phyloP scores from a whole-genome alignment of 2,797 vertebrate genomes.

The Podarcis siculus region DNA sequence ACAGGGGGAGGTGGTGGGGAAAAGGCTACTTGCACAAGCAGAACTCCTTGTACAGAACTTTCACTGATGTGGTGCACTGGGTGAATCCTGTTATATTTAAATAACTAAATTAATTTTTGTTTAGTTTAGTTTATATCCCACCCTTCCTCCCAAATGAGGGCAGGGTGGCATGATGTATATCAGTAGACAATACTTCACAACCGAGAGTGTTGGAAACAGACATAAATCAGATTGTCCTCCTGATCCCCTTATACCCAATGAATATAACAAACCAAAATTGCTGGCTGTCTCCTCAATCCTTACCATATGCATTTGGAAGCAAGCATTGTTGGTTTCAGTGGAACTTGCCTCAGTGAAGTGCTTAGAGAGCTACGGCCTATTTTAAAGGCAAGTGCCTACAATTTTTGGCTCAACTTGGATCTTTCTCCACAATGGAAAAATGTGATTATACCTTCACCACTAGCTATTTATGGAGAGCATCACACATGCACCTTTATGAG shows the following conservation, averaged over 20 bases:
- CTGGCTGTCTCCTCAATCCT: neutral
- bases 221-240: neutral
- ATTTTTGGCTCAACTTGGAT: neutral
- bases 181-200: neutral
- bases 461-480: neutral
- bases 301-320: neutral
- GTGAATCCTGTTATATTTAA: neutral
- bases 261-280: neutral
- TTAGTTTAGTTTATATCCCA: too few species aligned
- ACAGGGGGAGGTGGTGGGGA: too few species aligned
- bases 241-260: neutral
- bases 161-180: neutral
- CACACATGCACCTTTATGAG: neutral
- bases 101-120: neutral
- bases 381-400: neutral
- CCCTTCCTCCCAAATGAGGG: too few species aligned
- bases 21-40: too few species aligned
- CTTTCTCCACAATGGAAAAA: neutral
- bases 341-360: neutral
- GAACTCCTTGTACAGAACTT: too few species aligned
- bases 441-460: neutral
- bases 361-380: neutral
- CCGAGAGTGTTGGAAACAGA: neutral
- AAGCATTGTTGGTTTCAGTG: conserved; percentile 2
- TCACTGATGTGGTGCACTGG: too few species aligned